Conservation (phyloP, 2,888 invertebrate genomes). For the Tenthredo livida region DNA sequence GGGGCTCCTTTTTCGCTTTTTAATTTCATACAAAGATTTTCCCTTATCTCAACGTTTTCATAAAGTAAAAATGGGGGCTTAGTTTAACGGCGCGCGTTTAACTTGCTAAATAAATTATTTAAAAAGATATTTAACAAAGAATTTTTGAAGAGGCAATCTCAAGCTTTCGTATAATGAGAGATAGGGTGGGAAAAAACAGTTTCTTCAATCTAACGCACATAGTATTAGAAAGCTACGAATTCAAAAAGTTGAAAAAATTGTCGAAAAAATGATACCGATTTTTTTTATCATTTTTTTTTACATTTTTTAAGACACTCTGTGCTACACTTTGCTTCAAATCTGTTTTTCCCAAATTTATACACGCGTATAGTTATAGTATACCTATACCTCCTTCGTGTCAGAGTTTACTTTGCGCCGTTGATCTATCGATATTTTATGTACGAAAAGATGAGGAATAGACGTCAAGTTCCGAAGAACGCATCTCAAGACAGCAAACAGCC, state of each 20-base stretch:
- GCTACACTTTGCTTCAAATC: background rate
- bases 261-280: background rate
- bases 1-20: background rate
- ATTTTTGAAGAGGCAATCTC: conserved; percentile 4
- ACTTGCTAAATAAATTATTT: conserved; percentile 30
- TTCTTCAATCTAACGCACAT: background rate
- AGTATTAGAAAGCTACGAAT: background rate
- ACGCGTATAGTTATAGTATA: background rate
- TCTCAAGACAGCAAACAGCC: background rate
- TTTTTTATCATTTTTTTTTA: background rate
- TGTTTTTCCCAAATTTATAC: background rate
- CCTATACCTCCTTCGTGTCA: background rate
- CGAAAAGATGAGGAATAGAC: background rate
- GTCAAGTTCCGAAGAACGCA: background rate
- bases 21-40: background rate
- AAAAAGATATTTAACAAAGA: background rate
- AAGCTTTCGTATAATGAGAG: background rate
- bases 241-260: background rate
- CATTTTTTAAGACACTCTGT: background rate
- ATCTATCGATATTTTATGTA: conserved; percentile 9
- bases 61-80: background rate
- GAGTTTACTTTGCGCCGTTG: background rate
- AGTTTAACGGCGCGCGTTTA: background rate
- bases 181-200: background rate
- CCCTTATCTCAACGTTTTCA: background rate